phyloP scores from a whole-genome alignment of 2,113 vertebrate genomes.

The Peucedramus taeniatus region DNA sequence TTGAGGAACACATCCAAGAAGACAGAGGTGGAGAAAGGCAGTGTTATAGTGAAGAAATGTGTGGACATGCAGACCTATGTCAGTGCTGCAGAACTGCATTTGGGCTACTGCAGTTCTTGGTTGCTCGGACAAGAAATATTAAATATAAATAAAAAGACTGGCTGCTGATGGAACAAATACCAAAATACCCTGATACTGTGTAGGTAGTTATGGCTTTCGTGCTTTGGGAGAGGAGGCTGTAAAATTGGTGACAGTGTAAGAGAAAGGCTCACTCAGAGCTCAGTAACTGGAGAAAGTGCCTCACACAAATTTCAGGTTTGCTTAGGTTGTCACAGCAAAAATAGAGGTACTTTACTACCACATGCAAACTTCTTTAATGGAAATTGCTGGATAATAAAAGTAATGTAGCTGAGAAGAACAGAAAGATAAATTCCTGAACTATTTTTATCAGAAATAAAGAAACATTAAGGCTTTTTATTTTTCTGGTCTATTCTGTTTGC shows the following conservation, averaged over 20 bases:
- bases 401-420: not conserved
- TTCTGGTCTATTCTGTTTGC: not conserved
- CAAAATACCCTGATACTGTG: not conserved
- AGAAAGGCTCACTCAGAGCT: not conserved
- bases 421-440: not conserved
- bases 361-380: not conserved
- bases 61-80: not conserved
- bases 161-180: not conserved
- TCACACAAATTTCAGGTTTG: not conserved
- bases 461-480: not conserved
- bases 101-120: not conserved
- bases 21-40: not conserved
- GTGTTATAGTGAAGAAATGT: not conserved
- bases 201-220: not conserved
- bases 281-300: not conserved
- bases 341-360: not conserved
- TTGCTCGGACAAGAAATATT: not conserved
- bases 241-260: not conserved
- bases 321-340: not conserved
- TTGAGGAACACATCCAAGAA: not conserved
- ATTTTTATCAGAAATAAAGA: not conserved
- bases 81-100: not conserved
- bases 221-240: not conserved
- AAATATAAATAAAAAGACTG: not conserved
- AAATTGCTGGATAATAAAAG: not conserved